Conservation (phyloP, 2,797 vertebrate species). For the Erithacus rubecula region DNA sequence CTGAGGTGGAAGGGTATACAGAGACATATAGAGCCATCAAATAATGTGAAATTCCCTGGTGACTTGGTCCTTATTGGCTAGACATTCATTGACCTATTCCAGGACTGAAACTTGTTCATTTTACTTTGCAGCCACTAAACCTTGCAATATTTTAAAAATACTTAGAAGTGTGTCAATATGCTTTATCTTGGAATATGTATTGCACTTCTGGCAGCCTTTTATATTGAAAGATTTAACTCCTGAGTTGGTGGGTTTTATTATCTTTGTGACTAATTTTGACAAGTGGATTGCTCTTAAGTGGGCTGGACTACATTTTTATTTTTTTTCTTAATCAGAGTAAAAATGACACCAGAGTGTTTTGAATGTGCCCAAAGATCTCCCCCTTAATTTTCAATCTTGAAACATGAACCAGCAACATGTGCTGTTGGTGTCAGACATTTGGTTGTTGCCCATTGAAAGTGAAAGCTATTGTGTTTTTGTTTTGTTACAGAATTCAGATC, state of each 20-base stretch:
- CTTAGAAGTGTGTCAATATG: not conserved
- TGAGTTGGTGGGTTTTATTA: not conserved
- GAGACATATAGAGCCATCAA: not conserved
- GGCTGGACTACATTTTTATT: not conserved
- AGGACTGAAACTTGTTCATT: not conserved
- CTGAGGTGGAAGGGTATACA: not conserved
- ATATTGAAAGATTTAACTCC: not conserved
- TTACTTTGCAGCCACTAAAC: not conserved
- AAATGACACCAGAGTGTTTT: not conserved
- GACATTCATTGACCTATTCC: slow-evolving; percentile 9
- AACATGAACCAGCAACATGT: not conserved
- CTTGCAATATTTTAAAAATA: not conserved
- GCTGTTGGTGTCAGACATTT: not conserved
- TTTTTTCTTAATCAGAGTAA: not conserved
- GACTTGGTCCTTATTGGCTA: not conserved
- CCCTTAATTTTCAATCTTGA: not conserved
- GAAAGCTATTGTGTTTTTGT: not conserved
- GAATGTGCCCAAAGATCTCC: not conserved
- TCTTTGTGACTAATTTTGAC: not conserved
- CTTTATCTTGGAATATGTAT: not conserved
- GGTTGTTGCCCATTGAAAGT: not conserved
- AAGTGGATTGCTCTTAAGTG: not conserved
- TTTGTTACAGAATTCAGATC: not conserved
- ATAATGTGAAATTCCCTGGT: slow-evolving; percentile 1
- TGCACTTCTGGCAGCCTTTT: not conserved